Evolutionary conservation across 2,113 vertebrate genomes (phyloP), one percentile per base, ranked within the genome.

Genomic region (Dicentrarchus labrax): DNA sequence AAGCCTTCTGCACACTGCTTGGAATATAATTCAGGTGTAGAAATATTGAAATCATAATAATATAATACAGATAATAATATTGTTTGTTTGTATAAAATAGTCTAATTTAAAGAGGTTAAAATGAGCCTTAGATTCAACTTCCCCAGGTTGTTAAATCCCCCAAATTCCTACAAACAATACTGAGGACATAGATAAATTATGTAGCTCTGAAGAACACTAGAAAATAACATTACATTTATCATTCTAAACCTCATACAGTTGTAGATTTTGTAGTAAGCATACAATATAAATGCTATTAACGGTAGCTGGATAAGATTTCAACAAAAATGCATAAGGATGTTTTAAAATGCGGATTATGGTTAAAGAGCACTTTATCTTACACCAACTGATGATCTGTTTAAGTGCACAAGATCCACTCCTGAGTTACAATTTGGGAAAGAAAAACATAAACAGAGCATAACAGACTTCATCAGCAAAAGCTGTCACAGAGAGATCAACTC

Each of bases 271-370:
- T 51, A 19, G 24, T 60, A 47, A 24, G 24, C 43, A 11, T 53
- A 54, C 21, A 62, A 36, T 3, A 69, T 51, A 38, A 74, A 73
- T 43, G 11, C 6, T 47, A 38, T 76, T 71, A 43, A 66, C 24
- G 59, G 17, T 38, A 38, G 41, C 48, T 60, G 50, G 67, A 78
- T 84, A 17, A 61, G 16, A 60, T 22, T 43, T 75, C 10, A 30
- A 45, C 43, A n/a, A 50, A 83, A 71, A 57, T 41, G n/a, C 56
- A 67, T 30, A 39, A 59, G 45, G 8, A 22, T 2, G 73, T 61
- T 21, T 16, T 59, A 21, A 67, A 69, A 85, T 8, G 7, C 43
- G 57, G 83, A 85, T 85, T 75, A 82, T 12, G n/a, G 8, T 66
- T 57, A 1, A 70, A 71, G 36, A 85, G 64, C 43, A 69, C 69